These are phyloP conservation scores for Apus apus DNA, from an alignment of 2,113 vertebrate species.

Conservation along the genomic window DNA sequence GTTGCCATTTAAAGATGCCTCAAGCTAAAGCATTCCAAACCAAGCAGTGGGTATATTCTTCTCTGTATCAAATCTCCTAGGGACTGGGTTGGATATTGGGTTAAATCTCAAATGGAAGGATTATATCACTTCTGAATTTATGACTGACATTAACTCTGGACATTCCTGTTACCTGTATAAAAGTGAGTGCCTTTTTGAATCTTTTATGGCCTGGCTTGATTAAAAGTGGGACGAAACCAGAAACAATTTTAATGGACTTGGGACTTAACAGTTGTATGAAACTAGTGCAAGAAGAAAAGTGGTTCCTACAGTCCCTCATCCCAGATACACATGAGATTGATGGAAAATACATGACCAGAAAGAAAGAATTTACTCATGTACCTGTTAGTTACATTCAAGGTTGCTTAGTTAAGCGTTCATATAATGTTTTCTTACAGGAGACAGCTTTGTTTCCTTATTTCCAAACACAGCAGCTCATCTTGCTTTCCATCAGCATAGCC, in stretches of 20 bases:
- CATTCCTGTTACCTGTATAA: background rate
- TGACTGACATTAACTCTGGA: background rate
- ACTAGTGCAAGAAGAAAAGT: background rate
- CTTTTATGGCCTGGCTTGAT: background rate
- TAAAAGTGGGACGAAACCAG: constrained; percentile 16
- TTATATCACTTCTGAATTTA: constrained; percentile 2
- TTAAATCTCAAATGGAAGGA: background rate
- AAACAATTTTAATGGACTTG: background rate
- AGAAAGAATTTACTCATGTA: background rate
- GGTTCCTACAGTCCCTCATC: background rate
- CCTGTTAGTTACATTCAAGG: constrained; percentile 26
- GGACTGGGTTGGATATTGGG: background rate
- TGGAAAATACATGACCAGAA: constrained; percentile 10
- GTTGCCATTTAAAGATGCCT: background rate
- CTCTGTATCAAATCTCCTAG: background rate
- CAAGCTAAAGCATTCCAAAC: background rate
- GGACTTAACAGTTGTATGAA: background rate
- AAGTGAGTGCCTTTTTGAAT: background rate
- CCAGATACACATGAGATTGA: background rate
- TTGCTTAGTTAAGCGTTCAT: constrained; percentile 40
- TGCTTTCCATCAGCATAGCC: constrained; percentile 47
- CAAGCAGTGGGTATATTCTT: background rate
- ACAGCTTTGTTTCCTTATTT: constrained; percentile 65
- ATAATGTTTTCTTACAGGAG: constrained; percentile 69
- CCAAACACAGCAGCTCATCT: constrained; percentile 48